Percentiles rank a stretch among this genome's conserved stretches.
These are phyloP conservation scores for Trilocha varians DNA, from an alignment of 2,888 invertebrate genomes.

Conservation along the genomic window DNA sequence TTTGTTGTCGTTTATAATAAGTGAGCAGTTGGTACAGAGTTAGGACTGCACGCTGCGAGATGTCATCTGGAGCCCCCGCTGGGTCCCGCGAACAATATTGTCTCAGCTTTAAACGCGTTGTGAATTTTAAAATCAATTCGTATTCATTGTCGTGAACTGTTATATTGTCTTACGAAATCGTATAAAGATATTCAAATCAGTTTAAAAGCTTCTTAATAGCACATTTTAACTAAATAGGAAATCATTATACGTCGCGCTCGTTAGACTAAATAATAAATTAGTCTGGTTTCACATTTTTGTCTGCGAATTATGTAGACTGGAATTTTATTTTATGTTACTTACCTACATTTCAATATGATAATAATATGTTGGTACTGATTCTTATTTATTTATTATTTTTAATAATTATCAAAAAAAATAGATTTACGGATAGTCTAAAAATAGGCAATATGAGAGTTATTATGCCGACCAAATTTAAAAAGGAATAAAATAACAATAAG, in stretches of 20 bases:
- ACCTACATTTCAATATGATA: neutral
- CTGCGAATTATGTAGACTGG: neutral
- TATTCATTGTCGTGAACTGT: slow-evolving; percentile 46
- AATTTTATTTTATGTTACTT: neutral
- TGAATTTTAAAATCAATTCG: slow-evolving; percentile 67
- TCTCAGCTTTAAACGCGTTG: slow-evolving; percentile 61
- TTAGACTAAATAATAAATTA: slow-evolving; percentile 17
- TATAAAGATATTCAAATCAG: slow-evolving; percentile 20
- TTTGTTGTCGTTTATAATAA: slow-evolving; percentile 9
- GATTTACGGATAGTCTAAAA: no score
- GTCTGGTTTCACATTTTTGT: slow-evolving; percentile 14
- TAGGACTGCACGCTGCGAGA: slow-evolving; percentile 66
- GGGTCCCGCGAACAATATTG: slow-evolving; percentile 69
- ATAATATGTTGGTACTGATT: no score
- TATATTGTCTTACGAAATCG: slow-evolving; percentile 34
- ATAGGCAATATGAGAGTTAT: no score
- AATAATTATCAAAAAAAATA: no score
- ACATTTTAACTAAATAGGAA: slow-evolving; percentile 25
- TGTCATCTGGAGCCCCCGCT: slow-evolving; percentile 67
- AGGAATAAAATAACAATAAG: no score
- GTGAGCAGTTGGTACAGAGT: slow-evolving; percentile 38
- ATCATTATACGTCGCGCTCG: slow-evolving; percentile 20
- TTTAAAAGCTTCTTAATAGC: slow-evolving; percentile 27
- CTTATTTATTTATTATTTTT: no score
- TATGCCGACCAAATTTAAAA: no score